Evolutionary conservation across 2,888 invertebrate species (phyloP).

Genomic region (Sphaerophoria taeniata): DNA sequence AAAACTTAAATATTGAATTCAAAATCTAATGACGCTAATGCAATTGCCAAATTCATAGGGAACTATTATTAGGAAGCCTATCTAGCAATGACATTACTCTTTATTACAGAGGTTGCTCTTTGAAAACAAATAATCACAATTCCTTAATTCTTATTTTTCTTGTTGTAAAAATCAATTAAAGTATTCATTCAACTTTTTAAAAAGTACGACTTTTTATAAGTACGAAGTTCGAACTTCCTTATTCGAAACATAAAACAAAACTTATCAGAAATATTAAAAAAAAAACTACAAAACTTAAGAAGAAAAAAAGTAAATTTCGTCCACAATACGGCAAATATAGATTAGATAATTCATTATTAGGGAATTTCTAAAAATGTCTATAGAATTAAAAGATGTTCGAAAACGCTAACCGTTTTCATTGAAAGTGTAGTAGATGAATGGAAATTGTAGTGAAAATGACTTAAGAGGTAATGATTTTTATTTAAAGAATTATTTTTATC

Average conservation of each 20-base stretch:
- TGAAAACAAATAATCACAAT: too few relatives aligned
- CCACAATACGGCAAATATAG: slow-evolving; percentile 65
- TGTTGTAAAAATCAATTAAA: too few relatives aligned
- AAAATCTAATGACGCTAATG: too few relatives aligned
- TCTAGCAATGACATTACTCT: too few relatives aligned
- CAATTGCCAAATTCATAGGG: too few relatives aligned
- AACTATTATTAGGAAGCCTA: too few relatives aligned
- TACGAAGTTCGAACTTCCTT: too few relatives aligned
- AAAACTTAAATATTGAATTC: too few relatives aligned
- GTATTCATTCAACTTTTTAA: too few relatives aligned
- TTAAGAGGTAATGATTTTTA: slow-evolving; percentile 8
- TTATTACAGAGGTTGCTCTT: too few relatives aligned
- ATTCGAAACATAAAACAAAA: not conserved
- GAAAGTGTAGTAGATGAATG: slow-evolving; percentile 54
- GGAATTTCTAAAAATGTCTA: slow-evolving; percentile 25
- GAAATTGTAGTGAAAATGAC: slow-evolving; percentile 41
- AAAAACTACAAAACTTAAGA: not conserved
- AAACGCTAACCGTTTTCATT: slow-evolving; percentile 34
- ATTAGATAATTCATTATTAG: slow-evolving; percentile 16
- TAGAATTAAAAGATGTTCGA: not conserved
- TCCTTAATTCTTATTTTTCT: too few relatives aligned
- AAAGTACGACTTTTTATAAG: too few relatives aligned
- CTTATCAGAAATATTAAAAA: slow-evolving; percentile 1
- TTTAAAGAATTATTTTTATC: not conserved
- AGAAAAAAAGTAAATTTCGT: slow-evolving; percentile 1